phyloP scores from a whole-genome alignment of 2,797 vertebrate genomes.

The Mareca penelope region DNA sequence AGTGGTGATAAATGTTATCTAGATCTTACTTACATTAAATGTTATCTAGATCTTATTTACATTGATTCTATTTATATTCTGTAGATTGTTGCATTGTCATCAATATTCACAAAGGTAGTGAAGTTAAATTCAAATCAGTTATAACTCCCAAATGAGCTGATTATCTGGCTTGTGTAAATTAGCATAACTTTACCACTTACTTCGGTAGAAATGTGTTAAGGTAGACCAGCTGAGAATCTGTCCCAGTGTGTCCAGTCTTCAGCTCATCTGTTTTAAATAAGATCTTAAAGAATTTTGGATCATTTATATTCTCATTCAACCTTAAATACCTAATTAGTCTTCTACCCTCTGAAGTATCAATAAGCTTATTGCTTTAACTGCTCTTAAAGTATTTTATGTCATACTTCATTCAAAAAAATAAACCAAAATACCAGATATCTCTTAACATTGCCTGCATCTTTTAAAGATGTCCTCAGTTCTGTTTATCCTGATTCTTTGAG shows the following conservation, averaged over 20 bases:
- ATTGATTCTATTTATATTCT: background rate
- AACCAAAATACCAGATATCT: background rate
- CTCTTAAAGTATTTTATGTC: background rate
- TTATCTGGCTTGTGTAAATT: background rate
- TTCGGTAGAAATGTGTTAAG: background rate
- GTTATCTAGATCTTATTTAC: background rate
- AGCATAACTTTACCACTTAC: background rate
- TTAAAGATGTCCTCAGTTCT: slow-evolving; percentile 2
- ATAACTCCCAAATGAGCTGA: background rate
- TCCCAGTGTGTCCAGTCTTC: background rate
- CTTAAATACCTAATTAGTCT: background rate
- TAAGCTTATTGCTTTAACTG: background rate
- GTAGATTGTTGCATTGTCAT: background rate
- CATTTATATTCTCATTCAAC: background rate
- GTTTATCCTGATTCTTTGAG: background rate
- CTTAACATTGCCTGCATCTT: background rate
- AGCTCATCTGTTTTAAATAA: background rate
- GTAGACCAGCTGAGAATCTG: background rate
- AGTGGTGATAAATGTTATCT: background rate
- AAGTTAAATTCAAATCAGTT: background rate
- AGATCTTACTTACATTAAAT: background rate
- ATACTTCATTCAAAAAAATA: background rate
- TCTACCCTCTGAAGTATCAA: background rate
- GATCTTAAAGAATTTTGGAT: background rate
- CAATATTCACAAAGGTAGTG: background rate